phyloP scores from a whole-genome alignment of 1,140 invertebrate genomes.

The Pectinophora gossypiella region DNA sequence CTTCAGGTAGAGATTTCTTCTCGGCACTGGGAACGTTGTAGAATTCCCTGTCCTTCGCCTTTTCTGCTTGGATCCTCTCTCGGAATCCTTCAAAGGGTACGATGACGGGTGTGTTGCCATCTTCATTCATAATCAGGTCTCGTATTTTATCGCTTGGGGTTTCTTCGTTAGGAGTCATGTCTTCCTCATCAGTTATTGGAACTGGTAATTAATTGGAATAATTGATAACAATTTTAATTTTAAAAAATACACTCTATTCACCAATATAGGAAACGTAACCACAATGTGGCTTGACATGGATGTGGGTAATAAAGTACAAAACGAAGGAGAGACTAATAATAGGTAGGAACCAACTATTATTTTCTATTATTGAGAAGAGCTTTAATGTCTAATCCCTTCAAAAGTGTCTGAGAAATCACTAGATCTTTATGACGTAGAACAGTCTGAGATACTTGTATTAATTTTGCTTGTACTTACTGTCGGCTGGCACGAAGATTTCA shows the following conservation, averaged over 20 bases:
- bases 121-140: conserved; percentile 46
- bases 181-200: conserved; percentile 7
- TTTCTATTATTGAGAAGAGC: background rate
- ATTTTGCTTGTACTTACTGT: background rate
- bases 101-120: conserved; percentile 49
- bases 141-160: conserved; percentile 56
- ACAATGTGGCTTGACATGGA: too few relatives aligned
- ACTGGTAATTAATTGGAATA: too few relatives aligned
- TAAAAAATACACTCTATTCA: too few relatives aligned
- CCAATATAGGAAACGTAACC: too few relatives aligned
- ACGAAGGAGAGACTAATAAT: too few relatives aligned
- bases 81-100: conserved; percentile 61
- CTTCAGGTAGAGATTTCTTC: conserved; percentile 52
- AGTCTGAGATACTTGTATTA: too few relatives aligned
- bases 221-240: too few relatives aligned
- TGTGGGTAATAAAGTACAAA: too few relatives aligned
- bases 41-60: conserved; percentile 21
- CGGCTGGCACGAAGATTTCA: conserved; percentile 9
- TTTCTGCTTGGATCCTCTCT: conserved; percentile 54
- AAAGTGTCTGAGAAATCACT: background rate
- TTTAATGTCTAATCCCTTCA: background rate
- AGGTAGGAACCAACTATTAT: too few relatives aligned
- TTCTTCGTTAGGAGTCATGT: conserved; percentile 21
- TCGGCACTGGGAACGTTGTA: conserved; percentile 27
- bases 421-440: too few relatives aligned